Evolutionary conservation across 2,888 invertebrate species (phyloP), one percentile per base, ranked within the genome.

Genomic region (Vanessa cardui): DNA sequence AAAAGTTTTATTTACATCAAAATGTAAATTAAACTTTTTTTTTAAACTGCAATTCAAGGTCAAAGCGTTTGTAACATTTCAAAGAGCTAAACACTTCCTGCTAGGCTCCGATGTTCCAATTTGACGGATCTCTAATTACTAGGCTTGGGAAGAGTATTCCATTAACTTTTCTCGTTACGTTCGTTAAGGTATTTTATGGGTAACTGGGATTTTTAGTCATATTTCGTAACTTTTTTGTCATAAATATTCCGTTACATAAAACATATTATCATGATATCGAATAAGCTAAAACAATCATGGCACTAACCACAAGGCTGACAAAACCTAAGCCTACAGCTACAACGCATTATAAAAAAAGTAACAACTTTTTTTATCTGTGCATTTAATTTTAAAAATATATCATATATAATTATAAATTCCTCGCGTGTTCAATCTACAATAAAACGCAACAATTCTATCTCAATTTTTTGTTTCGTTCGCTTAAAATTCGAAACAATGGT

Each of bases 161-260:
- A 65, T 72, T 72, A 83, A 84, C 80, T 84, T 84, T 80, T 76
- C 83, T 85, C 77, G 83, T 84, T 81, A 81, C 62, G 50, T 73
- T 77, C 74, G 77, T 81, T 80, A 77, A 54, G 70, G 75, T 72
- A 73, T 71, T 58, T 62, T 56, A 62, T 33, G 47, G 45, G 56
- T 21, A 45, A 26, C 26, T 31, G 21, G 62, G 63, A 63, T 67
- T 39, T 62, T 50, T 52, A 58, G 65, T 54, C 46, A 60, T 61
- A 39, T 49, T 64, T 47, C 33, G 16, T 33, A 50, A 56, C 21
- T 16, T 45, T 18, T 16, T n/a, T 26, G 6, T 33, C 26, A 20
- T 15, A 21, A 52, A 62, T 12, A 18, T 21, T 33, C 20, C 9
- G 33, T 16, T 33, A 31, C 6, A 8, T 47, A 7, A n/a, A 47